Conservation (phyloP, 2,797 vertebrate genomes). For the Lepilemur septentrionalis region DNA sequence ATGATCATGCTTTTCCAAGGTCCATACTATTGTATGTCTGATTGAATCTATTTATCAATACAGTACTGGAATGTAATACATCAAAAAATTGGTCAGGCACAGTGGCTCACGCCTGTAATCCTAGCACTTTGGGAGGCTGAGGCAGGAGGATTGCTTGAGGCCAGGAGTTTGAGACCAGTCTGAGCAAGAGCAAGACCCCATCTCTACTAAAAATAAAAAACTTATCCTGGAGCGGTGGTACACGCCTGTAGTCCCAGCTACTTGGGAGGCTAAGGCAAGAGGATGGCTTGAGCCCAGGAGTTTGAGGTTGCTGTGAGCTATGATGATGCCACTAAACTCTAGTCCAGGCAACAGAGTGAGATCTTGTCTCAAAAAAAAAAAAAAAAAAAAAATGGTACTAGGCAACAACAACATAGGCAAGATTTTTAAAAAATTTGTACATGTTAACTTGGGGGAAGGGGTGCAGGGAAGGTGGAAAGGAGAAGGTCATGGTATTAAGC, state of each 20-base stretch:
- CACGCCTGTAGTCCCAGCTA: neutral
- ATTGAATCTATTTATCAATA: neutral
- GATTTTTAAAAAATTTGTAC: neutral
- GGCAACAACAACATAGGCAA: neutral
- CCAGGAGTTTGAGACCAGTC: neutral
- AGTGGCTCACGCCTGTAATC: neutral
- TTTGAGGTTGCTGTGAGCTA: neutral
- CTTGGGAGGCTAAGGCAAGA: neutral
- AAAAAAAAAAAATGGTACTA: neutral
- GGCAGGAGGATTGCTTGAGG: neutral
- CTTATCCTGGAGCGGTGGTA: neutral
- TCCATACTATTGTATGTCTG: neutral
- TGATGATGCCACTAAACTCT: neutral
- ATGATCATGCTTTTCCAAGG: neutral
- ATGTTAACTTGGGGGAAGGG: neutral
- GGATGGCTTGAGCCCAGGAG: neutral
- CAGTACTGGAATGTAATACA: neutral
- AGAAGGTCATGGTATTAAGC: neutral
- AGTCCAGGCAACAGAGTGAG: neutral
- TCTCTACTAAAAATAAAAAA: neutral
- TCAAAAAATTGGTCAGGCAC: neutral
- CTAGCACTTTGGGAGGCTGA: neutral
- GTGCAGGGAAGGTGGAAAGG: neutral
- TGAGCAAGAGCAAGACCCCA: neutral
- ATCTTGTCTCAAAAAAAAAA: neutral